Base-by-base conservation (phyloP, 2,888 invertebrate genomes). In the Terebella lapidaria region DNA sequence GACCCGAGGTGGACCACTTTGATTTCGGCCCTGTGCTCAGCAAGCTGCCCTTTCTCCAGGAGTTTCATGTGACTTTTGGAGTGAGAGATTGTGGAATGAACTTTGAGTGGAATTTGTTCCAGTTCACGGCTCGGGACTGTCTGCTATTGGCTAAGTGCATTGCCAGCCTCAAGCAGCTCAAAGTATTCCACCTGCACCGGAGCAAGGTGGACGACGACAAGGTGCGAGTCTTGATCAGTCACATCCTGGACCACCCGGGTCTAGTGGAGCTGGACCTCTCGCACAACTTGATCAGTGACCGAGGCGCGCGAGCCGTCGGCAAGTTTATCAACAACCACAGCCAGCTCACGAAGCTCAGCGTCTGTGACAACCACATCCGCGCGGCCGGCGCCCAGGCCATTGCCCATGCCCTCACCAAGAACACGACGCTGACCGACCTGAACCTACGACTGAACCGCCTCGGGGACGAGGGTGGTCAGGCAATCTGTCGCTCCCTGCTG, bases 1-100 rank as follows among this genome's bases (percentile, higher is more conserved):
- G 75, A 56, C 72, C 72, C 1, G 76, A 76, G 57, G 74, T 74
- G 61, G 80, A 81, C 67, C 81, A 81, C 67, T 79, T 81, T 66
- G 79, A 79, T 61, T 80, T 81, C 67, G 72, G 66, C 22, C 71
- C 73, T 15, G 72, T 80, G 4, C 62, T 81, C 24, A 72, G 71
- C 57, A 62, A 66, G 54, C 68, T 81, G 49, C 74, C 74, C 2
- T 71, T 74, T 59, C 63, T 81, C 24, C 71, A 77, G 65, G 79
- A 80, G 57, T 67, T 81, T n/a, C 72, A 74, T 56, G 60, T 81
- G 3, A 74, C 74, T 15, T 81, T 78, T 66, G 77, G 79, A 47
- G 80, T 81, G 1, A 70, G 68, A 56, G 77, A 81, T 67, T 81
- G 81, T 70, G 81, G 81, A 22, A 80, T 81, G 81, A 81, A 81